Percentiles rank a stretch among this genome's conserved stretches.
These are phyloP conservation scores for Echiichthys vipera DNA, from an alignment of 2,797 vertebrate genomes.

Conservation along the genomic window DNA sequence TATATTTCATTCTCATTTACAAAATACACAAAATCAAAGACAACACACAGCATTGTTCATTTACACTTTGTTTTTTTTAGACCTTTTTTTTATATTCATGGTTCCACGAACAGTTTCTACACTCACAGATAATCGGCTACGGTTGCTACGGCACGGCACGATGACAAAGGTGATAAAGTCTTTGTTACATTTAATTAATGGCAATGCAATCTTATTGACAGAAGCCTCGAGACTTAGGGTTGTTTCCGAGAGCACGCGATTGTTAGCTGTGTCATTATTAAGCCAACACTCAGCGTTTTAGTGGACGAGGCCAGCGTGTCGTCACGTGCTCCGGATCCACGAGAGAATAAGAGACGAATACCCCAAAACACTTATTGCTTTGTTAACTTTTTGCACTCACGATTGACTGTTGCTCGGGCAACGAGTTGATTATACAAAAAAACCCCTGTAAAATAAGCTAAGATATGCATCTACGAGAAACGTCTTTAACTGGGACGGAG, in stretches of 20 bases:
- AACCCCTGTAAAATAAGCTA: constrained; percentile 83
- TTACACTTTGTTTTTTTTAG: constrained; percentile 77
- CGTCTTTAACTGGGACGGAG: constrained; percentile 63
- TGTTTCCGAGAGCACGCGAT: constrained; percentile 73
- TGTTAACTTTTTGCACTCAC: constrained; percentile 84
- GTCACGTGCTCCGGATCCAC: constrained; percentile 71
- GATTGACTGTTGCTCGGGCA: constrained; percentile 75
- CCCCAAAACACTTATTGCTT: constrained; percentile 87
- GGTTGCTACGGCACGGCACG: constrained; percentile 91
- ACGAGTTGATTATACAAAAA: constrained; percentile 77
- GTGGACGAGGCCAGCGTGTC: constrained; percentile 56
- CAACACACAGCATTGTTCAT: constrained; percentile 84
- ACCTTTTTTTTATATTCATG: constrained; percentile 82
- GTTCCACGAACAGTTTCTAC: constrained; percentile 84
- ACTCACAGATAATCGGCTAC: constrained; percentile 91
- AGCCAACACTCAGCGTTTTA: constrained; percentile 62
- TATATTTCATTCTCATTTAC: constrained; percentile 83
- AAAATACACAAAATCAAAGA: constrained; percentile 87
- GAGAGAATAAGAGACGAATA: constrained; percentile 75
- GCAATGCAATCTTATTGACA: constrained; percentile 81
- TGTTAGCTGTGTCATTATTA: constrained; percentile 65
- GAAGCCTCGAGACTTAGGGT: constrained; percentile 76
- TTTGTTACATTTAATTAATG: constrained; percentile 83
- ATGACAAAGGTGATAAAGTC: constrained; percentile 83
- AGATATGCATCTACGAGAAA: constrained; percentile 73